phyloP scores from a whole-genome alignment of 1,140 invertebrate species.

The Plectrocnemia conspersa region DNA sequence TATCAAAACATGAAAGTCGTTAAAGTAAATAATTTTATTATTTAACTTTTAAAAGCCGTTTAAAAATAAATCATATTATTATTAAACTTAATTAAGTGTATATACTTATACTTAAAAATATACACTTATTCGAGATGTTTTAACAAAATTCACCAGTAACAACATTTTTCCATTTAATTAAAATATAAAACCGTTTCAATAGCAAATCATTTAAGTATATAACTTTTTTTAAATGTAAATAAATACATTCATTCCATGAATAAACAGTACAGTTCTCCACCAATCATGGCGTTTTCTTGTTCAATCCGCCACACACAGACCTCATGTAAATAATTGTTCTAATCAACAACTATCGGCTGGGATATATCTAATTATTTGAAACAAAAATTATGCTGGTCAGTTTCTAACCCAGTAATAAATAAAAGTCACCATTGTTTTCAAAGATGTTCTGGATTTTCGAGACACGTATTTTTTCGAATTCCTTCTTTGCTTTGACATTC shows the following conservation, averaged over 20 bases:
- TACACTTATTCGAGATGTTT: too few species aligned
- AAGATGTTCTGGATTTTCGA: not conserved
- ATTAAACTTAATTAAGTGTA: too few species aligned
- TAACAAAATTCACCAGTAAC: too few species aligned
- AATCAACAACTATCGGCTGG: not conserved
- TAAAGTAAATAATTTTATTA: too few species aligned
- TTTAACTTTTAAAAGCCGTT: too few species aligned
- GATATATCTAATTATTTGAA: not conserved
- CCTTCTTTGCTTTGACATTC: not conserved
- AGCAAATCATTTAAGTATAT: too few species aligned
- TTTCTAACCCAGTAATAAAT: conserved; percentile 4
- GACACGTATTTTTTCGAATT: not conserved
- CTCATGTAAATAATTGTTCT: conserved; percentile 4
- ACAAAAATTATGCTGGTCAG: not conserved
- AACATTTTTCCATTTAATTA: too few species aligned
- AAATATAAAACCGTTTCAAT: too few species aligned
- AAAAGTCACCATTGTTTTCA: not conserved
- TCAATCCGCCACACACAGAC: not conserved
- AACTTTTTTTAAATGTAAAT: too few species aligned
- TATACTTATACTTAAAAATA: too few species aligned
- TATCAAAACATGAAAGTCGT: too few species aligned
- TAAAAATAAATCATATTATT: too few species aligned
- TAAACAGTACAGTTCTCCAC: not conserved
- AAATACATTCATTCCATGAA: not conserved
- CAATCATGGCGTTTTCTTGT: not conserved